phyloP scores from a whole-genome alignment of 2,888 invertebrate genomes.

The Agrochola macilenta region DNA sequence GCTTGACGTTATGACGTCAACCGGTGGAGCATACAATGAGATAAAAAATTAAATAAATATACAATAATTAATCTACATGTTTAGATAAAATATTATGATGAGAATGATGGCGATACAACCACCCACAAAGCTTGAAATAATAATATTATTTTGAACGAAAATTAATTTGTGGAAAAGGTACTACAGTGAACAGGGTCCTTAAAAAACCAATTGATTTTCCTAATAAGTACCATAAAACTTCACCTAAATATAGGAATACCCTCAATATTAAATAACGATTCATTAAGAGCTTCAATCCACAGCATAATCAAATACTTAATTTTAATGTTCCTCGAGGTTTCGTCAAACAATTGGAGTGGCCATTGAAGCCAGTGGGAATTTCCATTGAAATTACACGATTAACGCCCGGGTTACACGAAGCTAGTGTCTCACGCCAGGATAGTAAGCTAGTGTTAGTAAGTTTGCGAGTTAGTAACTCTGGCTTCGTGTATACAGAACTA shows the following conservation, averaged over 20 bases:
- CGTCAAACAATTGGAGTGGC: constrained; percentile 47
- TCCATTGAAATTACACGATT: constrained; percentile 45
- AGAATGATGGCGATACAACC: too few species aligned
- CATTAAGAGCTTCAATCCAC: constrained; percentile 39
- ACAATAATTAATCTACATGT: too few species aligned
- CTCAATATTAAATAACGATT: constrained; percentile 18
- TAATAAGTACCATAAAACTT: neutral
- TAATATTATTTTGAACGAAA: too few species aligned
- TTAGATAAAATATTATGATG: too few species aligned
- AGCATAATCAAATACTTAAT: constrained; percentile 47
- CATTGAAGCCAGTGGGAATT: constrained; percentile 45
- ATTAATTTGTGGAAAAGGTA: too few species aligned
- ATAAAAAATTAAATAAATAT: too few species aligned
- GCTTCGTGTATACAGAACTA: neutral
- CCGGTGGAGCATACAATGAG: too few species aligned
- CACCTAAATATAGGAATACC: neutral
- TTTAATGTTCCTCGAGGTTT: constrained; percentile 52
- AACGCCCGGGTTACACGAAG: neutral
- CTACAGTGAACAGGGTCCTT: neutral
- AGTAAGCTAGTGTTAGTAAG: neutral
- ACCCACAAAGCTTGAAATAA: too few species aligned
- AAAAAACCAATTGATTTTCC: neutral
- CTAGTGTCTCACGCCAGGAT: neutral
- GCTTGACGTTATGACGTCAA: too few species aligned
- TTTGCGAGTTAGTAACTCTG: neutral